Base-by-base conservation (phyloP, 92 coral and sea anemone genomes). In the Pocillopora meandrina region DNA sequence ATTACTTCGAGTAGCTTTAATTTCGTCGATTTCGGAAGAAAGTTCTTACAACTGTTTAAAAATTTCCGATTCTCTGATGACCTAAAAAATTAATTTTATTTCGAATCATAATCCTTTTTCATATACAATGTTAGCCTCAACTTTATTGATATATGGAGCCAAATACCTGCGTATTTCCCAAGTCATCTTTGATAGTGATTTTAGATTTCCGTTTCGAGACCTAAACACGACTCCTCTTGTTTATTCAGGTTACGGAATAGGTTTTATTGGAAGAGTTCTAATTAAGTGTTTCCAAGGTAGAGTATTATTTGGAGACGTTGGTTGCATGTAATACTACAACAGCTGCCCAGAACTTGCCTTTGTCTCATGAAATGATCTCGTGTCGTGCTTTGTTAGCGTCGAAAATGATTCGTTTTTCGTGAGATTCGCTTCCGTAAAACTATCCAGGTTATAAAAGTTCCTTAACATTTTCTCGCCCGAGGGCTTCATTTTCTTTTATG, bases 201-300 rank as follows among this genome's bases (percentile, higher is more conserved):
- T 61, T 20, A 12, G 62, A 72, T 73, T 74, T 74, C 65, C 36
- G 79, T 61, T 73, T 21, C 47, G 8, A 31, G 86, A 20, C 33
- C 42, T 64, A 64, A 82, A 72, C 71, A 73, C 77, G 20, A 42
- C 64, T 57, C 35, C 31, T 35, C 72, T 61, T 73, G 86, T 83
- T 83, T 74, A 83, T 62, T 73, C 86, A 74, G 71, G 61, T 42
- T 55, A 83, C 71, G 72, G 79, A 52, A 74, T 23, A 62, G 21
- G 73, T 73, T 83, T 83, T 83, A 83, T 83, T 83, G 86, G 80
- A 49, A 83, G 80, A 74, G 64, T 83, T 83, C 86, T 83, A 83
- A 83, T 83, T 83, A 74, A 83, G 86, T 83, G 79, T 83, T 64
- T 62, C 80, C 86, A 74, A 56, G 64, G 73, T 49, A 16, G 72